phyloP scores from a whole-genome alignment of 2,888 invertebrate species.

The Drosophila kuntzei region DNA sequence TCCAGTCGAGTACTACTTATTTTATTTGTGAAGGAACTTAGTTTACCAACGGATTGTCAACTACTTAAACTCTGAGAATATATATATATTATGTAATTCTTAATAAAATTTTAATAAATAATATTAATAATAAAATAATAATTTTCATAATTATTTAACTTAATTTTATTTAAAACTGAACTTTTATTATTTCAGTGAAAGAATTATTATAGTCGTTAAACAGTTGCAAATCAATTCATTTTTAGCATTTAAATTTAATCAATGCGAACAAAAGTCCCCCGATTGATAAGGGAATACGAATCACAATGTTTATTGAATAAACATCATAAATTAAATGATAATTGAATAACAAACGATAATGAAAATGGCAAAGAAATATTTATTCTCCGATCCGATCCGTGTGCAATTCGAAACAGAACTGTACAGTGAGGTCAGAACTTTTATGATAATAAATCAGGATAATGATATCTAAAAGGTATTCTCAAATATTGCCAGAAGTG shows the following conservation, averaged over 20 bases:
- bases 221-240: slow-evolving; percentile 6
- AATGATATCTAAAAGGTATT: no score
- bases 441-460: neutral
- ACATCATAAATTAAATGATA: slow-evolving; percentile 40
- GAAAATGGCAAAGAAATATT: slow-evolving; percentile 2
- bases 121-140: no score
- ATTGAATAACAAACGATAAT: slow-evolving; percentile 14
- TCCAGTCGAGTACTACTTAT: no score
- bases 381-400: neutral
- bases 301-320: neutral
- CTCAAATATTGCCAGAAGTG: neutral
- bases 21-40: no score
- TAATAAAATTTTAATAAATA: no score
- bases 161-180: no score
- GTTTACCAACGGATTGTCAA: no score
- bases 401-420: neutral
- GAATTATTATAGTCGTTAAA: neutral
- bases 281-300: slow-evolving; percentile 18
- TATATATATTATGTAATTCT: no score
- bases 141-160: no score
- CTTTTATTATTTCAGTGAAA: no score
- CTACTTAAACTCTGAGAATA: no score
- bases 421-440: neutral
- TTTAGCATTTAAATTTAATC: slow-evolving; percentile 4
- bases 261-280: slow-evolving; percentile 8